These are phyloP conservation scores for Paracentrotus lividus DNA, from an alignment of 53 echinoderm and acorn worm species.

Conservation along the genomic window DNA sequence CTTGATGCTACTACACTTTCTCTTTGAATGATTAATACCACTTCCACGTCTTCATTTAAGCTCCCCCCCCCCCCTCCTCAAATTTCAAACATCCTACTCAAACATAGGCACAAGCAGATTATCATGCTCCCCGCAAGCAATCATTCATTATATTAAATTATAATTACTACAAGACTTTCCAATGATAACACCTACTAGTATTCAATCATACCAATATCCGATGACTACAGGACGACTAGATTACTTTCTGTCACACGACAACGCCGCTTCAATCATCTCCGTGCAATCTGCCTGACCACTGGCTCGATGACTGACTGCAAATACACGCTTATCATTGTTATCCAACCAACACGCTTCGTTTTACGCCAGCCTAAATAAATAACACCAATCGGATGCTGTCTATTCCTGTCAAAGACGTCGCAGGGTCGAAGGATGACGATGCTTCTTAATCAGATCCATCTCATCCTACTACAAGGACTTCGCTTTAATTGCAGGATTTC, in stretches of 20 bases:
- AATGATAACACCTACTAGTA: too few species aligned
- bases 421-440: background rate
- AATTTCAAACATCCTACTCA: background rate
- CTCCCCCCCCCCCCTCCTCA: background rate
- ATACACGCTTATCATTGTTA: constrained; percentile 50
- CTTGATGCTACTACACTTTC: too few species aligned
- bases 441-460: background rate
- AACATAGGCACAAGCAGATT: background rate
- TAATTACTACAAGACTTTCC: background rate
- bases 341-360: constrained; percentile 45
- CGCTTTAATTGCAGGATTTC: background rate
- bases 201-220: constrained; percentile 25
- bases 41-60: background rate
- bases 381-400: constrained; percentile 34
- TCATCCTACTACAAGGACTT: background rate
- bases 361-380: constrained; percentile 36
- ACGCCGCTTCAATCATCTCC: constrained; percentile 26
- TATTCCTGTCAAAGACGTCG: constrained; percentile 1
- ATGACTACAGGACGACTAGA: background rate
- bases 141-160: constrained; percentile 27
- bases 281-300: constrained; percentile 13
- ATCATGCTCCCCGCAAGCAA: background rate
- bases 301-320: constrained; percentile 25
- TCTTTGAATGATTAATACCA: background rate
- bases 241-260: constrained; percentile 16